phyloP scores from a whole-genome alignment of 2,797 vertebrate species.

The Phaenicophaeus curvirostris region DNA sequence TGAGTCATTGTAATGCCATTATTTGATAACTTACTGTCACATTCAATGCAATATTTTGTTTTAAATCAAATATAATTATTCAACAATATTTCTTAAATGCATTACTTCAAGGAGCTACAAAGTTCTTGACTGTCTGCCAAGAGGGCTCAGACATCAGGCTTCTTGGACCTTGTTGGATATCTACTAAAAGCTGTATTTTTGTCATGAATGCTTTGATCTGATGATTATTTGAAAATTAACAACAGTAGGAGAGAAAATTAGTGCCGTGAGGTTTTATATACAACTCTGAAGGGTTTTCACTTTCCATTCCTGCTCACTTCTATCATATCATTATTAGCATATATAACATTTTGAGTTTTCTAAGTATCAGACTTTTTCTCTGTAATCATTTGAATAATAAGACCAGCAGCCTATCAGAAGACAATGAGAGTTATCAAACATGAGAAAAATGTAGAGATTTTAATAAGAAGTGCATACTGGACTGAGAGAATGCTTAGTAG shows the following conservation, averaged over 20 bases:
- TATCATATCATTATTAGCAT: neutral
- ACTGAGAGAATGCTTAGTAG: neutral
- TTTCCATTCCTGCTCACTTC: neutral
- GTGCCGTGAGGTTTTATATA: neutral
- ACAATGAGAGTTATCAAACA: neutral
- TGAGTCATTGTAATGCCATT: neutral
- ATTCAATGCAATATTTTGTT: neutral
- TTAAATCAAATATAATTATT: neutral
- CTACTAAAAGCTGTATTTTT: neutral
- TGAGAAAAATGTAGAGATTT: neutral
- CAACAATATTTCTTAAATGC: neutral
- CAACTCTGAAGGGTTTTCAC: neutral
- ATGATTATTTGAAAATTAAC: neutral
- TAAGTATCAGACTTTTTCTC: neutral
- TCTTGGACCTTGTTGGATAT: neutral
- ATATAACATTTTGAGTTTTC: neutral
- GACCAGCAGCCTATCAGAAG: neutral
- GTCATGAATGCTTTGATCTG: neutral
- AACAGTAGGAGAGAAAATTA: neutral
- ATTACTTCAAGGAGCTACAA: neutral
- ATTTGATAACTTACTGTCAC: neutral
- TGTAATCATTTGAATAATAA: neutral
- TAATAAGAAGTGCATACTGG: neutral
- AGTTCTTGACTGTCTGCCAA: neutral
- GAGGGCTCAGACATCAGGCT: neutral